These are phyloP conservation scores for Drosophila azteca DNA, from an alignment of 1,140 invertebrate species.

Conservation along the genomic window DNA sequence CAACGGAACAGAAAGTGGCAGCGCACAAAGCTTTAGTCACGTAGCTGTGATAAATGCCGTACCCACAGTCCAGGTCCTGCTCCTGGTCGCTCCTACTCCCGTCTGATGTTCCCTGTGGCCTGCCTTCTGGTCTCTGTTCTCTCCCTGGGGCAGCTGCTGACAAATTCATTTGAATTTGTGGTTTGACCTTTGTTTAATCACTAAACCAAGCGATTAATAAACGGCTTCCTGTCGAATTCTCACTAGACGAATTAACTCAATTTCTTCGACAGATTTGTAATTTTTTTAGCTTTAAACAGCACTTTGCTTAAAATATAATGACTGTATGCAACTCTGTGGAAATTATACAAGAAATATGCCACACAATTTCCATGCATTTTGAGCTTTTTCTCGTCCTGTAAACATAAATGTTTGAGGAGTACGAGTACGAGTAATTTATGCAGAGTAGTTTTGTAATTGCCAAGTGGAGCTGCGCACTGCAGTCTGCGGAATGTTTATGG, in stretches of 20 bases:
- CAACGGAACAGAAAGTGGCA: constrained; percentile 11
- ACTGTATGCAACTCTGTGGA: too few species aligned
- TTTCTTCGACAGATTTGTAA: background rate
- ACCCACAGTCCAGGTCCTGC: background rate
- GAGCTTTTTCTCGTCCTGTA: too few species aligned
- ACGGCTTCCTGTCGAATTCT: constrained; percentile 9
- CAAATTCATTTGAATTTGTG: constrained; percentile 46
- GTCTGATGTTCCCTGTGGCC: too few species aligned
- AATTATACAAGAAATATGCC: too few species aligned
- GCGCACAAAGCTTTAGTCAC: constrained; percentile 40
- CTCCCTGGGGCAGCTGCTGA: constrained; percentile 44
- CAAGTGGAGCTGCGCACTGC: too few species aligned
- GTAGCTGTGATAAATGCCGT: constrained; percentile 61
- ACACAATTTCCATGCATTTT: too few species aligned
- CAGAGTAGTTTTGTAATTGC: too few species aligned
- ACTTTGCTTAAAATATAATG: background rate
- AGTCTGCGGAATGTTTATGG: too few species aligned
- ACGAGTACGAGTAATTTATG: too few species aligned
- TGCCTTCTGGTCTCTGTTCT: background rate
- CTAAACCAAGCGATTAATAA: constrained; percentile 64
- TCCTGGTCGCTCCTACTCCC: too few species aligned
- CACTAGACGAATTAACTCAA: constrained; percentile 5
- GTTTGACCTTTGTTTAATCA: constrained; percentile 68
- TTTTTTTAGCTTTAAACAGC: background rate
- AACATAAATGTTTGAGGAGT: too few species aligned